Evolutionary conservation across 2,113 vertebrate species (phyloP).

Genomic region (Prionailurus bengalensis): DNA sequence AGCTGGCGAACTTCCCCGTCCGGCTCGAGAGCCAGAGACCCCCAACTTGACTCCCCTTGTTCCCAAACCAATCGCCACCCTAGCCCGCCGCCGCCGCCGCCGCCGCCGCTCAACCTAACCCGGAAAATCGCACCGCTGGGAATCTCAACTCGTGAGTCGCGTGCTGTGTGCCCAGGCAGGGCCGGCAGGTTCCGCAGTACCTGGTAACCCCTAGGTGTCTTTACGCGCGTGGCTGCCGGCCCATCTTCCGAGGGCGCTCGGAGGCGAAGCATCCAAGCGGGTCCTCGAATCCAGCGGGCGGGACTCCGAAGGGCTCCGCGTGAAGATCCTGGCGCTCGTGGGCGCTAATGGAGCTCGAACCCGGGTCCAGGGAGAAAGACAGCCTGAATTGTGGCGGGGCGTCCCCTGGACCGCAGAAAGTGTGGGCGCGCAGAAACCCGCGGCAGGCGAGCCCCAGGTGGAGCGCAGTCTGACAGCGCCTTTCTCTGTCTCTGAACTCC

Average conservation of each 20-base stretch:
- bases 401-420: slow-evolving; percentile 53
- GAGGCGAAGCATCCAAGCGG: slow-evolving; percentile 84
- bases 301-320: slow-evolving; percentile 61
- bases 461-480: slow-evolving; percentile 76
- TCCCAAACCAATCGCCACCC: background rate
- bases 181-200: slow-evolving; percentile 63
- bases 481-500: slow-evolving; percentile 80
- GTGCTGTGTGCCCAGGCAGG: background rate
- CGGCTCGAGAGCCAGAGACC: background rate
- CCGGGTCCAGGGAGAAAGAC: background rate
- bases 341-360: slow-evolving; percentile 46
- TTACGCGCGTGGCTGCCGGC: slow-evolving; percentile 68
- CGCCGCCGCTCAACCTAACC: background rate
- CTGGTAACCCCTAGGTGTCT: slow-evolving; percentile 75
- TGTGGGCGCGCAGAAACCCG: slow-evolving; percentile 59
- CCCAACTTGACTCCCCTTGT: background rate
- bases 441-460: slow-evolving; percentile 79
- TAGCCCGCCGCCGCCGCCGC: background rate
- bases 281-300: slow-evolving; percentile 77
- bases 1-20: slow-evolving; percentile 40
- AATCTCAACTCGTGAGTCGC: background rate
- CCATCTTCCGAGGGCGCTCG: slow-evolving; percentile 82
- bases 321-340: slow-evolving; percentile 44
- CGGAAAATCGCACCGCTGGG: background rate
- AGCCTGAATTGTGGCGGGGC: background rate